Conservation (phyloP, 2,797 vertebrate species). For the Galaxias olidus region DNA sequence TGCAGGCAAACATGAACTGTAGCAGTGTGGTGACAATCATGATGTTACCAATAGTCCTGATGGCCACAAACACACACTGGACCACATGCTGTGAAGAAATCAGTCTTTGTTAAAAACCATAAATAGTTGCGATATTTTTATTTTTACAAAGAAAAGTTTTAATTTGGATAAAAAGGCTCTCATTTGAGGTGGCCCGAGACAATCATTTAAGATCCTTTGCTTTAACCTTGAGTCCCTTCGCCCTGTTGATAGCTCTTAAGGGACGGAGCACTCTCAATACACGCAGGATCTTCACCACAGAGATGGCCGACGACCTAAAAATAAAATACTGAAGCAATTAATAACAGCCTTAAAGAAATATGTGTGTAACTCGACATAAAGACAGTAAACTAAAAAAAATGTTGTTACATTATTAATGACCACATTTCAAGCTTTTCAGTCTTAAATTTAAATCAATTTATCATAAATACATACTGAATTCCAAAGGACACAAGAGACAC, state of each 20-base stretch:
- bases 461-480: slow-evolving; percentile 86
- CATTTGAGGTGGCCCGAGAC: too few relatives aligned
- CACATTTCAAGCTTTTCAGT: not conserved
- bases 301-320: slow-evolving; percentile 94
- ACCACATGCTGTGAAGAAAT: slow-evolving; percentile 86
- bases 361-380: too few relatives aligned
- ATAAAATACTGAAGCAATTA: not conserved
- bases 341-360: too few relatives aligned
- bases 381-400: not conserved
- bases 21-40: slow-evolving; percentile 99
- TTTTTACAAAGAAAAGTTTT: slow-evolving; percentile 1
- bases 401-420: not conserved
- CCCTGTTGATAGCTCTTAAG: slow-evolving; percentile 97
- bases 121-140: too few relatives aligned
- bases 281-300: slow-evolving; percentile 97
- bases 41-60: slow-evolving; percentile 98
- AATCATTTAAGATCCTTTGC: too few relatives aligned
- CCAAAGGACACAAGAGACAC: slow-evolving; percentile 98
- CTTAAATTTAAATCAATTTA: not conserved
- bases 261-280: slow-evolving; percentile 94
- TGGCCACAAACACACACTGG: slow-evolving; percentile 98
- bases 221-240: slow-evolving; percentile 97
- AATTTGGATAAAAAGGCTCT: too few relatives aligned
- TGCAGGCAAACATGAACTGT: slow-evolving; percentile 99
- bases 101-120: too few relatives aligned